Evolutionary conservation across 1,140 invertebrate species (phyloP), one percentile per base, ranked within the genome.

Genomic region (Ips nitidus): DNA sequence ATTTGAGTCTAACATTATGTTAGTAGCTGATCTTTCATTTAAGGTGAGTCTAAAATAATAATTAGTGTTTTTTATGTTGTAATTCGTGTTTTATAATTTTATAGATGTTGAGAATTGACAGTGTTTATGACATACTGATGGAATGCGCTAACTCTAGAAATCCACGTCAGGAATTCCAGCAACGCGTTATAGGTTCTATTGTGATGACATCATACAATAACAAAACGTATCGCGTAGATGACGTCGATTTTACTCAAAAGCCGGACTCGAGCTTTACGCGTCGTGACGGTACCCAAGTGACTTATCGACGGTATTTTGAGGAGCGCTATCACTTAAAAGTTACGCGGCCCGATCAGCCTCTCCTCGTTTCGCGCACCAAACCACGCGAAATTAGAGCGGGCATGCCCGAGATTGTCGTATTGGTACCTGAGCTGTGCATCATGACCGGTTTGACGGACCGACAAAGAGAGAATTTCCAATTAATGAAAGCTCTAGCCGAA

Each of bases 181-280:
- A 86, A 40, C 81, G 83, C 53, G 76, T 94, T 0, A 79, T 92
- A 39, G 92, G 91, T 72, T 76, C 76, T 76, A 66, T 89, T 59
- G 93, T 98, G 0, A 79, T 98, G n/a, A 98, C 96, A 0, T 85
- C 90, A 57, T 98, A 98, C 75, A 98, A 98, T 75, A 96, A 97
- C 75, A 91, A 88, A 76, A 92, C 92, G 0, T 98, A 98, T 77
- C 82, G 88, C 42, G 83, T 98, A 39, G 94, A 97, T 81, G 96
- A 98, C 77, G 87, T 98, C 1, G 83, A 90, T 52, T 88, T 88
- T 78, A 83, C 82, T 8, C 88, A 88, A 6, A 81, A 72, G 0
- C 86, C 87, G 1, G 80, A 74, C 0, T 90, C 89, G 55, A 84
- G 80, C 2, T 91, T 92, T 73, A 78, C 73, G 39, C 81, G 82